Base-by-base conservation (phyloP, 2,888 invertebrate genomes). In the Meandrusa payeni region DNA sequence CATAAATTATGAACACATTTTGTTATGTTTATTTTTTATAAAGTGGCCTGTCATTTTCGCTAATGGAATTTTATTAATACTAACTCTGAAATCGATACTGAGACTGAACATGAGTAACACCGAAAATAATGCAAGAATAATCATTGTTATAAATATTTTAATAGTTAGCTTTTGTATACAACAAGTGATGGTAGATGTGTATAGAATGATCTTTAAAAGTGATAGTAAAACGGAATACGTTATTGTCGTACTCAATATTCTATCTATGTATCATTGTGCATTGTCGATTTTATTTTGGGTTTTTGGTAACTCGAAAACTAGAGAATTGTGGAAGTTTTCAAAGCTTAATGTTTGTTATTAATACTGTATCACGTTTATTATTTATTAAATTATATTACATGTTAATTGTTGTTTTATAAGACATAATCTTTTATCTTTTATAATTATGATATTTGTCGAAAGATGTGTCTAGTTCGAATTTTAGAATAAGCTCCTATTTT, bases 221-320 rank as follows among this genome's bases (percentile, higher is more conserved):
- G 31, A 46, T 3, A 6, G 52, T 3, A 47, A 54, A 0, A 54
- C 54, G 0, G 20, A 45, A 2, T 3, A 42, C 5, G 34, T 55
- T 9, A 47, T 58, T 13, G 47, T 54, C n/a, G 31, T 53, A 5
- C 47, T 54, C 2, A 58, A 53, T 33, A 51, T 57, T 11, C 26
- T 69, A 0, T 50, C 72, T 0, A 56, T 79, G 47, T 86, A 76
- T 48, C 75, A 82, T 23, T 82, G 80, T 55, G 72, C 74, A 0
- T 55, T 72, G 22, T 70, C 83, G 0, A 75, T 76, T 28, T 48
- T 67, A 4, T 86, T 85, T 51, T 86, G 86, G 86, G 59, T 86
- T 2, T 76, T 81, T 41, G 85, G 78, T 1, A 86, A 85, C 44
- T 58, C 61, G 1, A 68, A 68, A 2, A 86, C 86, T 0, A 64